Base-by-base conservation (phyloP, 2,113 vertebrate genomes). In the Panthera tigris region DNA sequence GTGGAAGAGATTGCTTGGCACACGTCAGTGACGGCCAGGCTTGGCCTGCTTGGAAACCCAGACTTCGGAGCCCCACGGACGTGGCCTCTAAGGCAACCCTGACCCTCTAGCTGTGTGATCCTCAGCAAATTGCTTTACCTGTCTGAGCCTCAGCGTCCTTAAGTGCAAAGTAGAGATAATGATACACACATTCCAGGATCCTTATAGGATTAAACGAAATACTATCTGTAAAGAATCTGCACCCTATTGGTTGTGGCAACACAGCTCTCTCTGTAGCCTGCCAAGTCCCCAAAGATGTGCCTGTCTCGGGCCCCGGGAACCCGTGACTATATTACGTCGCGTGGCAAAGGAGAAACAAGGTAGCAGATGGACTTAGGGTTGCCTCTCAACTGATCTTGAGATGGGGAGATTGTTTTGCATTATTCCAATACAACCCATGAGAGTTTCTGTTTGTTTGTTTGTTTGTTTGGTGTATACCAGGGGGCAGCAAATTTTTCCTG, bases 251-350 rank as follows among this genome's bases (percentile, higher is more conserved):
- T 12, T 73, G 5, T 8, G 18, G 52, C 71, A 45, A 48, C 16
- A 29, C 15, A 1, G 4, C 76, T 87, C 41, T 66, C 14, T 55
- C 57, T 39, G 1, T 5, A 29, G 50, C 23, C 45, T 19, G 0
- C 33, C 27, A 5, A 57, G 41, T 8, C n/a, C 29, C 33, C 12
- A 55, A 85, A 81, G 71, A 5, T 21, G n/a, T 15, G 8, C 15
- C 1, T 12, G 0, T 19, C 66, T 55, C 14, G 0, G 25, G 36
- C 21, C 41, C 71, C 25, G 33, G 21, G 76, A 65, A 65, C 52
- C 19, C 9, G 4, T 45, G 10, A 39, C 12, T 79, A 4, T 1
- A 8, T 39, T 3, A 1, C 4, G 11, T 74, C 5, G 13, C 1
- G 0, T 9, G 33, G 29, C 39, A 45, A 83, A 94, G 65, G 27